phyloP scores from a whole-genome alignment of 2,113 vertebrate species.

The Pollimyrus isidori region DNA sequence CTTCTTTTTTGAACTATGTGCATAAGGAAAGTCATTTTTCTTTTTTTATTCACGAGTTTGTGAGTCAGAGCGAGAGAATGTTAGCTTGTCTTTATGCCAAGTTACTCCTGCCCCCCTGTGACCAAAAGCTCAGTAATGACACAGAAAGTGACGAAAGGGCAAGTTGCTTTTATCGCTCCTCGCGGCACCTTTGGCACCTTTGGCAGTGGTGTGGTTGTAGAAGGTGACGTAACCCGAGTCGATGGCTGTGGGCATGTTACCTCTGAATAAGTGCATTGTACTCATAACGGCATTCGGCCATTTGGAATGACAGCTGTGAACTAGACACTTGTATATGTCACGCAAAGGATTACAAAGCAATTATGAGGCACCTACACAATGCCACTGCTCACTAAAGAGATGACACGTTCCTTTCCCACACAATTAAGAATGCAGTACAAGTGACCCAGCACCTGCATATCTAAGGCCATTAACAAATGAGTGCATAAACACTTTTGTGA shows the following conservation, averaged over 20 bases:
- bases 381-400: neutral
- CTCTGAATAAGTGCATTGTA: neutral
- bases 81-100: neutral
- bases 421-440: neutral
- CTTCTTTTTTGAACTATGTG: neutral
- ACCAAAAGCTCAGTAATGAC: neutral
- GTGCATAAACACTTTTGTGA: neutral
- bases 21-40: neutral
- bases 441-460: neutral
- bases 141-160: neutral
- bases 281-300: neutral
- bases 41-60: neutral
- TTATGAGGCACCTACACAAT: neutral
- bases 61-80: constrained; percentile 1
- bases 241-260: neutral
- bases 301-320: neutral
- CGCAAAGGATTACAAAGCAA: neutral
- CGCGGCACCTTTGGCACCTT: no score
- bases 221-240: neutral
- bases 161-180: neutral
- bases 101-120: neutral
- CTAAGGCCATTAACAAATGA: neutral
- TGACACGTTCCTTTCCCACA: neutral
- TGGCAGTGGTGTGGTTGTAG: neutral
- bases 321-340: neutral